These are phyloP conservation scores for Zygogramma bicolorata DNA, from an alignment of 2,888 invertebrate genomes.

Conservation along the genomic window DNA sequence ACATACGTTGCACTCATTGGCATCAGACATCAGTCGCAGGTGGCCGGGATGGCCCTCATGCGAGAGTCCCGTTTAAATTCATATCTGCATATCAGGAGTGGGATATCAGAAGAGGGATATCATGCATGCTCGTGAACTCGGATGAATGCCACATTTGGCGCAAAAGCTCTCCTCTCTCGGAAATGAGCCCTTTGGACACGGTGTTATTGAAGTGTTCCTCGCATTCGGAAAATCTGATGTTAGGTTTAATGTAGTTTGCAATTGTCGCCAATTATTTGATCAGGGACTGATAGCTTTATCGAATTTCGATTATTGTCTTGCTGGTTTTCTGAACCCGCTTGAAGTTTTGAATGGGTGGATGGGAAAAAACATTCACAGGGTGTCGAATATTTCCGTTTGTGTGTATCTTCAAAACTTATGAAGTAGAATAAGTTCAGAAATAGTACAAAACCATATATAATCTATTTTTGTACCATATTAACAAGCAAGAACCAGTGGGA, in stretches of 20 bases:
- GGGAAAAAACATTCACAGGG: background rate
- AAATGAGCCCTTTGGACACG: conserved; percentile 43
- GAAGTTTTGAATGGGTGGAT: background rate
- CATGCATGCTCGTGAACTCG: conserved; percentile 48
- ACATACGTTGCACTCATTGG: conserved; percentile 54
- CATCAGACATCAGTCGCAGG: conserved; percentile 58
- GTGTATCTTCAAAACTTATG: too few species aligned
- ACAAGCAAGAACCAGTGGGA: too few species aligned
- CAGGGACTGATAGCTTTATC: background rate
- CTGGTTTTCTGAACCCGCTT: too few species aligned
- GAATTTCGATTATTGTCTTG: background rate
- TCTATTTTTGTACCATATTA: too few species aligned
- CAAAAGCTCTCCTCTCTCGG: conserved; percentile 37
- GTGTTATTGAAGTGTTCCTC: conserved; percentile 42
- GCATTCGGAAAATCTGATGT: conserved; percentile 25
- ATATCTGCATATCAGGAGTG: conserved; percentile 57
- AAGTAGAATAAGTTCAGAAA: too few species aligned
- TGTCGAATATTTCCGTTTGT: too few species aligned
- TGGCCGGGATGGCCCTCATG: conserved; percentile 55
- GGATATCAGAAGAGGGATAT: conserved; percentile 25
- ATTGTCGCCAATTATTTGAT: background rate
- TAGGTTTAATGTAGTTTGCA: background rate
- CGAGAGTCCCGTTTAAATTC: conserved; percentile 57
- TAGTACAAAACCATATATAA: too few species aligned
- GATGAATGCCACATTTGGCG: conserved; percentile 50